Evolutionary conservation across 2,888 invertebrate genomes (phyloP), one percentile per base, ranked within the genome.

Genomic region (Mechanitis messenoides): DNA sequence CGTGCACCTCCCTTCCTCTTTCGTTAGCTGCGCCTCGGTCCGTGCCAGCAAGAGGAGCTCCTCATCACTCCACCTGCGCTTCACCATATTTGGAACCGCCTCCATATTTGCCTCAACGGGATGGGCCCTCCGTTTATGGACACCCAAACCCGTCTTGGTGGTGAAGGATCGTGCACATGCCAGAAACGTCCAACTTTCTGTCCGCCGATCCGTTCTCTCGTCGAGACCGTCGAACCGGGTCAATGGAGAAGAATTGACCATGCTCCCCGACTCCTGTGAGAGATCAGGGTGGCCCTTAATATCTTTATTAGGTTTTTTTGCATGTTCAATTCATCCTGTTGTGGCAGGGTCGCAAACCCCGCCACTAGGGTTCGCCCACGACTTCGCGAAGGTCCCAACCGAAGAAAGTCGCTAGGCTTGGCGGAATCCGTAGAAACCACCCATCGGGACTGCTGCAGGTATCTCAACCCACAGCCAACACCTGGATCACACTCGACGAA

Each of bases 41-140:
- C 61, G n/a, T 45, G 69, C 68, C 42, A 68, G 31, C 28, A 67
- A 58, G 7, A 56, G 60, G 3, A 69, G 38, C 59, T 70, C 65
- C 59, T 68, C 67, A 0, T 65, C 68, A 12, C 58, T 31, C 71
- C 68, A 68, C 60, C 66, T 62, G 20, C 66, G 66, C 64, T 69
- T 67, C 61, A 65, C 67, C 64, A 42, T 35, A 11, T 47, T 57
- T 5, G 67, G 66, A 50, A 66, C 66, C 9, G 67, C 63, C 46
- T 61, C 65, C 46, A 56, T 57, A 55, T 71, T 67, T 3, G 66
- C 64, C 45, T 62, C 62, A 3, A 63, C 62, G 33, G 67, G 67
- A 58, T 68, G 68, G 33, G 61, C 63, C 7, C 63, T 20, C n/a
- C 64, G 45, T 4, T 57, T 59, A 38, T 69, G 69, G 20, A 67